These are phyloP conservation scores for Elaphurus davidianus DNA, from an alignment of 2,113 vertebrate species.

Conservation along the genomic window DNA sequence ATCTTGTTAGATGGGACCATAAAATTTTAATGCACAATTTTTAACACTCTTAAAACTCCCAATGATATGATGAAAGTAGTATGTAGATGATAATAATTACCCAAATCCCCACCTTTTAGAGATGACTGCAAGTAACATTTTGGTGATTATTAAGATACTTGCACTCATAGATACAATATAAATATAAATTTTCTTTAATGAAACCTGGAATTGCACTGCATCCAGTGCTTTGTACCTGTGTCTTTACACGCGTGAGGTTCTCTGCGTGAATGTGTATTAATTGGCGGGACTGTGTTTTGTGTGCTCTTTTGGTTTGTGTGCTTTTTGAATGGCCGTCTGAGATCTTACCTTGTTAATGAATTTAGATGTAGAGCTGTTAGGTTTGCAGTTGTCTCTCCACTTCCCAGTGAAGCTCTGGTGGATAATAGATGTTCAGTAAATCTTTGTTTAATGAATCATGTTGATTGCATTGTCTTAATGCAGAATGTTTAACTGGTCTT, in stretches of 20 bases:
- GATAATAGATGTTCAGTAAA: neutral
- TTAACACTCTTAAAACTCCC: neutral
- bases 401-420: neutral
- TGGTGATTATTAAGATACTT: neutral
- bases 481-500: neutral
- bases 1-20: neutral
- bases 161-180: neutral
- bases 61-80: neutral
- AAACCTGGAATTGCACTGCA: neutral
- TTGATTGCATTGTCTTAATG: neutral
- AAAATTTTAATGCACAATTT: neutral
- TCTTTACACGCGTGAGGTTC: neutral
- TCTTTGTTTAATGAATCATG: neutral
- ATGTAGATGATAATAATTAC: neutral
- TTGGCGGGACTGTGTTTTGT: neutral
- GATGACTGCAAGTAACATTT: neutral
- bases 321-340: neutral
- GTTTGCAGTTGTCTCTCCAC: neutral
- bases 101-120: neutral
- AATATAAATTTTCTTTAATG: neutral
- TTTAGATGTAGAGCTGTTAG: neutral
- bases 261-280: rapidly evolving
- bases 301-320: neutral
- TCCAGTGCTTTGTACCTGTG: neutral
- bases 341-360: neutral